Evolutionary conservation across 2,797 vertebrate species (phyloP), one percentile per base, ranked within the genome.

Genomic region (Chaetodon trifasciatus): DNA sequence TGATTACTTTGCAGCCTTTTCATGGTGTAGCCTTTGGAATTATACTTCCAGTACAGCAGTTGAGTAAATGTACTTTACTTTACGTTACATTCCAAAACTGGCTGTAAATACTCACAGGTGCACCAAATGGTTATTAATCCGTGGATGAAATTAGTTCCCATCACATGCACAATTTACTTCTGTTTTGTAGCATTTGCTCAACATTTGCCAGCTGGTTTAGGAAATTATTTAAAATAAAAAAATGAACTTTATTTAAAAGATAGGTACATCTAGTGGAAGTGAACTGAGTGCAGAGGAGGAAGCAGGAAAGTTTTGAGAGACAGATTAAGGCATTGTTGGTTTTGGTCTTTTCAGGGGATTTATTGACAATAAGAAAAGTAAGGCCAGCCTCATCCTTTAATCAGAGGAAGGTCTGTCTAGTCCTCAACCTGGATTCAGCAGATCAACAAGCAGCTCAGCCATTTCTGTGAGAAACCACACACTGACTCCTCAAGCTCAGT

Each of bases 281-380:
- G 8, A 64, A 65, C 12, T 44, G 6, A 32, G 40, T n/a, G 15
- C 13, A 35, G 5, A 32, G 0, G 42, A 19, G 6, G 64, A 60
- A 37, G 23, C 19, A 40, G 16, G 15, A 8, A 53, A 11, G 21
- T 37, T 64, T 35, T 68, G 46, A 61, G 7, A 52, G 67, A 56
- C 70, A 39, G 50, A 35, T 12, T 24, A 66, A 35, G 5, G 16
- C 28, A 0, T 53, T 80, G 66, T 55, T 61, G 58, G n/a, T 65
- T 74, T 76, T 69, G 3, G 37, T 69, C 13, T 76, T 80, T 69
- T 70, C 47, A 12, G 7, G 32, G 24, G 70, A 61, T 73, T 76
- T 77, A 32, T 24, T 46, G 42, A 39, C 39, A 69, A 61, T 63
- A 64, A 82, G 44, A 78, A 15, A 39, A 70, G 55, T 44, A 32